These are phyloP conservation scores for Dromococcyx pavoninus DNA, from an alignment of 2,797 vertebrate species.

Conservation along the genomic window DNA sequence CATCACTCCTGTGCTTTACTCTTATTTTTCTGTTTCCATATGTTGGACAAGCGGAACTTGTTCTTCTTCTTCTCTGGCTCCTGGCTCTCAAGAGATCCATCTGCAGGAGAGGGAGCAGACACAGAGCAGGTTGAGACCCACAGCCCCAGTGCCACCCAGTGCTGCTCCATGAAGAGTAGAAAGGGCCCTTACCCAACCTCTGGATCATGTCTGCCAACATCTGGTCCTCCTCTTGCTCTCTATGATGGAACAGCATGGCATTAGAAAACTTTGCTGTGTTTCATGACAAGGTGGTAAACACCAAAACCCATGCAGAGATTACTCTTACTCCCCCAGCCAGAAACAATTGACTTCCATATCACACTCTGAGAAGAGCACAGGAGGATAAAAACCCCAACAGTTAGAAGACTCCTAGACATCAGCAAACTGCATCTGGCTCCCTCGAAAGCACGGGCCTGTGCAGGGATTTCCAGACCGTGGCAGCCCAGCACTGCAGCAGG, in stretches of 20 bases:
- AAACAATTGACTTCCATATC: neutral
- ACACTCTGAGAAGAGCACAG: neutral
- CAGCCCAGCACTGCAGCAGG: neutral
- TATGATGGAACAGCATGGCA: constrained; percentile 46
- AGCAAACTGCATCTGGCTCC: neutral
- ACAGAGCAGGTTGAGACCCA: neutral
- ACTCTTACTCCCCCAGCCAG: neutral
- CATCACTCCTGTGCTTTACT: constrained; percentile 18
- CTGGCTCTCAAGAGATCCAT: constrained; percentile 41
- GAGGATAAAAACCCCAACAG: neutral
- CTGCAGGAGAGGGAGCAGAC: constrained; percentile 18
- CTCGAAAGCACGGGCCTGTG: neutral
- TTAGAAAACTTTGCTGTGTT: neutral
- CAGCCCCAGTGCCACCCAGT: neutral
- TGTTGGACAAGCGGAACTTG: constrained; percentile 60
- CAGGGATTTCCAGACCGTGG: neutral
- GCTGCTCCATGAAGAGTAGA: neutral
- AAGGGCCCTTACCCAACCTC: constrained; percentile 80
- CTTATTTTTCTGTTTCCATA: constrained; percentile 70
- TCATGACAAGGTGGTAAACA: neutral
- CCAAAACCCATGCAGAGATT: neutral
- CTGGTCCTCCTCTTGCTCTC: constrained; percentile 93
- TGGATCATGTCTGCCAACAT: constrained; percentile 90
- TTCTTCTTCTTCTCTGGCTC: constrained; percentile 68
- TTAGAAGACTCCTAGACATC: neutral